Evolutionary conservation across 2,888 invertebrate genomes (phyloP).

Genomic region (Vandiemenella viatica): DNA sequence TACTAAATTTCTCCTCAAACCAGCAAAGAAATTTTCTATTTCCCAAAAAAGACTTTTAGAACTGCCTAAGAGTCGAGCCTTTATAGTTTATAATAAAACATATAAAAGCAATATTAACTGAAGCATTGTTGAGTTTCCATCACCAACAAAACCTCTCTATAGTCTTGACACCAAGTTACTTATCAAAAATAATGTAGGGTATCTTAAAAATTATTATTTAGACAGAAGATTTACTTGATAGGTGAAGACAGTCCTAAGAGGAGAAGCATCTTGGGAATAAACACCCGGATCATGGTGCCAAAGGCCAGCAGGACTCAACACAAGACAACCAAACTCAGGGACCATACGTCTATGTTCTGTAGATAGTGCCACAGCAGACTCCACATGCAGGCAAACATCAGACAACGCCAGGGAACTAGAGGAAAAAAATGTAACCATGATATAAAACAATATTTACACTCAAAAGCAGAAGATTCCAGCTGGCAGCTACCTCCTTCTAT

Average conservation of each 20-base stretch:
- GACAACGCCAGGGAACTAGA: conserved; percentile 35
- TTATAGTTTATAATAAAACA: too few species aligned
- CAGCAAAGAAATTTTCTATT: conserved; percentile 16
- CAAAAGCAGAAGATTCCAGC: too few species aligned
- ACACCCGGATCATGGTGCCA: conserved; percentile 75
- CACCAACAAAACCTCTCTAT: too few species aligned
- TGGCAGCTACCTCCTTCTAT: too few species aligned
- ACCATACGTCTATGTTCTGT: conserved; percentile 41
- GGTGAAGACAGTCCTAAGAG: conserved; percentile 66
- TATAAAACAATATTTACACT: too few species aligned
- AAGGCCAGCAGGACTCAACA: conserved; percentile 84
- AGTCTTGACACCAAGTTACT: too few species aligned
- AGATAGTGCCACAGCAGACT: conserved; percentile 48
- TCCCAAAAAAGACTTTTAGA: too few species aligned
- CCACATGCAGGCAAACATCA: conserved; percentile 74
- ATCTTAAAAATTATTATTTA: neutral
- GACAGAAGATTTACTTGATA: conserved; percentile 46
- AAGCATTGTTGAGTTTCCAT: too few species aligned
- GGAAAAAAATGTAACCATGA: conserved; percentile 1
- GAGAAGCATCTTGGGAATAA: conserved; percentile 63
- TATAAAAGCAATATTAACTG: too few species aligned
- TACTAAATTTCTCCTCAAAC: neutral
- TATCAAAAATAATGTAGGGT: too few species aligned
- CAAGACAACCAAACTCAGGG: conserved; percentile 82
- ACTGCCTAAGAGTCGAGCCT: too few species aligned